Percentiles rank a stretch among this genome's conserved stretches.
Evolutionary conservation across 1,140 invertebrate genomes (phyloP).

Genomic region (Dendroctonus valens): DNA sequence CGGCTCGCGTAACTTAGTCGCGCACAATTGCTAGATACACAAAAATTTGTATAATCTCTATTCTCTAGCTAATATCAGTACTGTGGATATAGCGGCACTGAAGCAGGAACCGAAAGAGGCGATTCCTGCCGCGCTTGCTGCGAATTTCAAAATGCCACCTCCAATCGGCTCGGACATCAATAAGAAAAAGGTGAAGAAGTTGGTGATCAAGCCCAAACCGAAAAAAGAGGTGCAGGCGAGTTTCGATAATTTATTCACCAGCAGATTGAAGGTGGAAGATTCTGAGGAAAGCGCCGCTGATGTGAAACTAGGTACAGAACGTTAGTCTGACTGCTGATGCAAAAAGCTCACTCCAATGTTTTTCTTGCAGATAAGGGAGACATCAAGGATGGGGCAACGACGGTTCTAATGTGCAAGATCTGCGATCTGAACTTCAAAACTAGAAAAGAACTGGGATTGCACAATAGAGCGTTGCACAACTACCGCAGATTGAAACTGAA

Average conservation of each 20-base stretch:
- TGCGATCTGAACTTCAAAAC: slow-evolving; percentile 28
- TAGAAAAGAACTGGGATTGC: slow-evolving; percentile 22
- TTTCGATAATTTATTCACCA: slow-evolving; percentile 48
- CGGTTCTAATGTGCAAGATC: slow-evolving; percentile 9
- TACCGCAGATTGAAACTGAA: slow-evolving; percentile 2
- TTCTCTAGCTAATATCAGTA: slow-evolving; percentile 8
- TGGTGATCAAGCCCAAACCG: slow-evolving; percentile 45
- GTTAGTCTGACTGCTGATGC: no score
- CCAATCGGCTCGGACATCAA: slow-evolving; percentile 37
- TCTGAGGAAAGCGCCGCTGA: slow-evolving; percentile 19
- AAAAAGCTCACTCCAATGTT: background rate
- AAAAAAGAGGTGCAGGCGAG: slow-evolving; percentile 33
- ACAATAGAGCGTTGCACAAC: slow-evolving; percentile 23
- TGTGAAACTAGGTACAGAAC: slow-evolving; percentile 2
- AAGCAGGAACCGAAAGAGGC: slow-evolving; percentile 20
- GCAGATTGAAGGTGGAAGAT: slow-evolving; percentile 44
- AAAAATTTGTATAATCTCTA: background rate
- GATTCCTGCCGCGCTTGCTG: background rate
- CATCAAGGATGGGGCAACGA: slow-evolving; percentile 14
- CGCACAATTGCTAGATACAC: background rate
- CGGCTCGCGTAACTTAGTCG: background rate
- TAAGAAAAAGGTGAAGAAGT: slow-evolving; percentile 44
- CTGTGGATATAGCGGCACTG: slow-evolving; percentile 13
- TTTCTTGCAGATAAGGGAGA: slow-evolving; percentile 14
- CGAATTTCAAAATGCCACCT: slow-evolving; percentile 2